Percentiles rank a stretch among this genome's conserved stretches.
Conservation (phyloP, 2,888 invertebrate genomes). For the Melieria crassipennis region DNA sequence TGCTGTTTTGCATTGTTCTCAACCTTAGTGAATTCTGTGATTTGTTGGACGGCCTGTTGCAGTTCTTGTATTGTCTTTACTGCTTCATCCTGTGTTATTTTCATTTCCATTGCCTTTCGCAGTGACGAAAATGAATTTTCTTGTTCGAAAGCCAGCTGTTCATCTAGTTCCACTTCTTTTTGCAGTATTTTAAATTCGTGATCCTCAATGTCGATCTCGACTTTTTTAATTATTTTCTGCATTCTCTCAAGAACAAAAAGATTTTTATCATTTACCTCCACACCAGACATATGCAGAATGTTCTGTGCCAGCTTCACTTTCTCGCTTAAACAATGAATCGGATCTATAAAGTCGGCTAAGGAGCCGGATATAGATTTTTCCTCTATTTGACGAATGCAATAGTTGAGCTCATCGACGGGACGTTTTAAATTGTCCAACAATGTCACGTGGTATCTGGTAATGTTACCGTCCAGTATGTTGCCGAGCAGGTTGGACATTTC, state of each 20-base stretch:
- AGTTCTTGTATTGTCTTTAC: slow-evolving; percentile 62
- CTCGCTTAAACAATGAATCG: slow-evolving; percentile 60
- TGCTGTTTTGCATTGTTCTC: slow-evolving; percentile 25
- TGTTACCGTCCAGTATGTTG: slow-evolving; percentile 68
- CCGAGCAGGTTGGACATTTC: slow-evolving; percentile 70
- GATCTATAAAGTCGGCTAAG: slow-evolving; percentile 61
- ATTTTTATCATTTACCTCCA: slow-evolving; percentile 53
- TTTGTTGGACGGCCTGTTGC: slow-evolving; percentile 46
- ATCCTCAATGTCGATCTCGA: slow-evolving; percentile 61
- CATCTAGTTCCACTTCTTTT: slow-evolving; percentile 57
- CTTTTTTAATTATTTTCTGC: slow-evolving; percentile 53
- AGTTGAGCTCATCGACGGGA: slow-evolving; percentile 68
- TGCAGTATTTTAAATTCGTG: slow-evolving; percentile 60
- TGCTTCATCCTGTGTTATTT: slow-evolving; percentile 56
- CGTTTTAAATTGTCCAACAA: slow-evolving; percentile 68
- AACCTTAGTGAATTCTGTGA: slow-evolving; percentile 35
- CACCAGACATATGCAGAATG: slow-evolving; percentile 50
- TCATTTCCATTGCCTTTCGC: slow-evolving; percentile 56
- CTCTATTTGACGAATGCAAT: slow-evolving; percentile 65
- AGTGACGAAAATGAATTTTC: slow-evolving; percentile 56
- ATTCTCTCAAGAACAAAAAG: slow-evolving; percentile 56
- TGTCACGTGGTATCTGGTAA: slow-evolving; percentile 63
- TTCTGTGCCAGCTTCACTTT: slow-evolving; percentile 59
- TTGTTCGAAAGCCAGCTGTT: slow-evolving; percentile 53
- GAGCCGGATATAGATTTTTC: slow-evolving; percentile 63